phyloP scores from a whole-genome alignment of 2,888 invertebrate species.

The Drosophila atripex region DNA sequence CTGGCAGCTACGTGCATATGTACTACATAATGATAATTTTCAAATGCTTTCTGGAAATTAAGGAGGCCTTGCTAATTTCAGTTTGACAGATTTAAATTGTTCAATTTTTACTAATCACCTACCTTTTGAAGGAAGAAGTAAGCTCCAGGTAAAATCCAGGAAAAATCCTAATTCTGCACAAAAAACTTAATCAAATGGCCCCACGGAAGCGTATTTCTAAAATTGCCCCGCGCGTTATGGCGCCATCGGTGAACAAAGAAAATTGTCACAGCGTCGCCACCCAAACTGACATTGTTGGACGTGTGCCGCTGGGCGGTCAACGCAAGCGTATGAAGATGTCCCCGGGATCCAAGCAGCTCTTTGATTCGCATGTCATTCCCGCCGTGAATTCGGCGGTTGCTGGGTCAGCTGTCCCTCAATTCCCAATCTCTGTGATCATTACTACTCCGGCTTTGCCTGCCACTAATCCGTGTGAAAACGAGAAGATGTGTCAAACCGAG shows the following conservation, averaged over 20 bases:
- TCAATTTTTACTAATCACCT: not conserved
- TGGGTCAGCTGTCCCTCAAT: not conserved
- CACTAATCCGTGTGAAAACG: not conserved
- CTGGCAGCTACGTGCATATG: too few species aligned
- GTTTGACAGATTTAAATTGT: not conserved
- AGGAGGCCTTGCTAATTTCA: not conserved
- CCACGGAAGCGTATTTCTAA: constrained; percentile 18
- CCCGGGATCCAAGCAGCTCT: not conserved
- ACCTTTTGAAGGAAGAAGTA: not conserved
- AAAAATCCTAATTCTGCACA: not conserved
- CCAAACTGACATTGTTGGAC: not conserved
- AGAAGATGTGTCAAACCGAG: constrained; percentile 18
- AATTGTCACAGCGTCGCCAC: not conserved
- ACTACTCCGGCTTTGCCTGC: not conserved
- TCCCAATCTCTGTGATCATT: not conserved
- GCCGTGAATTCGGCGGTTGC: not conserved
- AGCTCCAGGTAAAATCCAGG: not conserved
- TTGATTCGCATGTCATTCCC: not conserved
- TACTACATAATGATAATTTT: too few species aligned
- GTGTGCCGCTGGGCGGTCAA: not conserved
- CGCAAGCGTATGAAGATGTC: not conserved
- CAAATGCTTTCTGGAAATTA: not conserved
- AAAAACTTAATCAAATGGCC: constrained; percentile 5
- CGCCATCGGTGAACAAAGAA: not conserved
- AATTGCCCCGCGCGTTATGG: not conserved